A percentile compares a stretch with the other conserved stretches of the same genome.
Evolutionary conservation across 2,113 vertebrate genomes (phyloP).

Genomic region (Trogon melanurus): DNA sequence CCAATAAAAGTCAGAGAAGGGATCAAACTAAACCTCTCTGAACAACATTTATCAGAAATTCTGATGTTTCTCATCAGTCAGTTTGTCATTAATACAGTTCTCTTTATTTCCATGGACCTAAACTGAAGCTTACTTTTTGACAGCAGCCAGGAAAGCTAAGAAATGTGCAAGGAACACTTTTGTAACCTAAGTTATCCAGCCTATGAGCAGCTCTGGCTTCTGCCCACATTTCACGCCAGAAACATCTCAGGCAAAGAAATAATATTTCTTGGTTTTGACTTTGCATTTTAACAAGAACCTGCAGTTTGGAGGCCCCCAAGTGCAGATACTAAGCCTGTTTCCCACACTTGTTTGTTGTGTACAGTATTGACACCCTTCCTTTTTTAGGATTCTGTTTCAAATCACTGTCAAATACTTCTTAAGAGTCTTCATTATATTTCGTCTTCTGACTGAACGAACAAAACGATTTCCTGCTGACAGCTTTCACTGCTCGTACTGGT

Average conservation of each 20-base stretch:
- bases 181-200: not conserved
- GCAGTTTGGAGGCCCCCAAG: not conserved
- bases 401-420: not conserved
- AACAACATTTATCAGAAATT: not conserved
- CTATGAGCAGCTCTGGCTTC: not conserved
- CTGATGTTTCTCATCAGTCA: constrained; percentile 24
- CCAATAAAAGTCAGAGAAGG: constrained; percentile 15
- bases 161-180: not conserved
- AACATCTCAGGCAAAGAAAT: not conserved
- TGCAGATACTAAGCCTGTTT: not conserved
- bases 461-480: not conserved
- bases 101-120: not conserved
- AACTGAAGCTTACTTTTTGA: not conserved
- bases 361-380: not conserved
- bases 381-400: not conserved
- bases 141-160: not conserved
- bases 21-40: not conserved
- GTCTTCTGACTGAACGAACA: not conserved
- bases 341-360: not conserved
- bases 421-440: not conserved
- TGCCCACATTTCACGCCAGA: not conserved
- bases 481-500: not conserved
- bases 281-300: not conserved
- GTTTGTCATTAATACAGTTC: not conserved
- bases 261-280: not conserved